Percentiles rank a stretch among this genome's conserved stretches.
Conservation (phyloP, 2,797 vertebrate genomes). For the Sparus aurata region DNA sequence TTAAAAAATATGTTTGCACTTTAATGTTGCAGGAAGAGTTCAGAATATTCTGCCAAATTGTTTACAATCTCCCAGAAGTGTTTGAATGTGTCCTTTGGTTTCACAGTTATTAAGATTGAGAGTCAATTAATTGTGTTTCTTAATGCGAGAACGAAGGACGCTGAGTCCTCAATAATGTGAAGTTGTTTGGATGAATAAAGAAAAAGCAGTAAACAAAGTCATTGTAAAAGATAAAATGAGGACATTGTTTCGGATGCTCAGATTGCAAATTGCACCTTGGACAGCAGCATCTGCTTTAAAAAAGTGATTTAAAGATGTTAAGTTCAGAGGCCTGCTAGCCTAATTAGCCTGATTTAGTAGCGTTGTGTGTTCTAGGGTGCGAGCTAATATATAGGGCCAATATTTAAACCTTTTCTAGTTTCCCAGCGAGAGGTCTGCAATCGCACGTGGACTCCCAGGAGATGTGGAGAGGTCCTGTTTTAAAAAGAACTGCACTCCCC, state of each 20-base stretch:
- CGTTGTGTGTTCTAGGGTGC: conserved; percentile 29
- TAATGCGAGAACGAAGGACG: background rate
- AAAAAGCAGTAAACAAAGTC: conserved; percentile 1
- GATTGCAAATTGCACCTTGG: background rate
- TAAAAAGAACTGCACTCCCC: conserved; percentile 56
- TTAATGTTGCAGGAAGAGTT: too few species aligned
- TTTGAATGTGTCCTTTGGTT: background rate
- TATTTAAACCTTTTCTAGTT: conserved; percentile 54
- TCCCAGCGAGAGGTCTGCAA: conserved; percentile 52
- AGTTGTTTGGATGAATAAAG: background rate
- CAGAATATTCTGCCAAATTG: background rate
- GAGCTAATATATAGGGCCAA: conserved; percentile 42
- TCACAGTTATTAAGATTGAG: background rate
- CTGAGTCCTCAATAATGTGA: background rate
- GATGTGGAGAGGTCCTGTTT: conserved; percentile 61
- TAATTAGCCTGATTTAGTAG: conserved; percentile 58
- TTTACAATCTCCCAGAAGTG: background rate
- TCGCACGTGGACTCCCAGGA: conserved; percentile 51
- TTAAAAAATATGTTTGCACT: too few species aligned
- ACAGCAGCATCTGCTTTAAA: conserved; percentile 14
- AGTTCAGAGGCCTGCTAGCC: conserved; percentile 40
- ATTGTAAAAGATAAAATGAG: background rate
- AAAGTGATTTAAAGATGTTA: conserved; percentile 39
- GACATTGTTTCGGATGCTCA: conserved; percentile 8
- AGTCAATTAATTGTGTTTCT: background rate